Base-by-base conservation (phyloP, 2,888 invertebrate genomes). In the Ferdinandea cuprea region DNA sequence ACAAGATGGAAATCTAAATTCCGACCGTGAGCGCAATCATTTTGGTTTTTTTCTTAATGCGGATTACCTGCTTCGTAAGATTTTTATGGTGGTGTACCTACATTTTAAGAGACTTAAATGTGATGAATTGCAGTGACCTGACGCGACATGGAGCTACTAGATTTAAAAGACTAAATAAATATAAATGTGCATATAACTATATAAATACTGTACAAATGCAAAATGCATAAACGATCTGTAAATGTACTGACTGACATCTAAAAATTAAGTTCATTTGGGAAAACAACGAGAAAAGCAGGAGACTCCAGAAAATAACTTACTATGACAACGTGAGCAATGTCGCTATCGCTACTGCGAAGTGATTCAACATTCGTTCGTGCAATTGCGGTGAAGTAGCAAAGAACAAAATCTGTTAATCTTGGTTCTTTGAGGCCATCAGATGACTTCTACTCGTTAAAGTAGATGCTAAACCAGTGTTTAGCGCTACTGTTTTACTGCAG, bases 1-100 rank as follows among this genome's bases (percentile, higher is more conserved):
- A 86, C 86, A 86, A 86, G 86, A 86, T 86, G 86, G 71, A 85
- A 86, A 86, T 86, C 86, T 85, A 83, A 83, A 83, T 83, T 83
- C 78, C 83, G 72, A 83, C 83, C 83, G 83, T 83, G 83, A 83
- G 83, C 66, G 78, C 68, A 78, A 72, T 78, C 61, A 78, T 73
- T 72, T 72, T 69, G 32, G 28, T 74, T 77, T 66, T 61, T 44
- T 54, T 42, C 21, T 66, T 46, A 56, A 50, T 58, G 59, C 56
- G 40, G 73, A 76, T 71, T 65, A 71, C 65, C 65, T 73, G 54
- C 42, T 28, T 25, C 8, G 30, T 61, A 58, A 66, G 72, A 83
- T 78, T 72, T 77, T 68, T 61, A 83, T 68, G 58, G 78, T 78
- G 65, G 78, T 77, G 58, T 65, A 77, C n/a, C n/a, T n/a, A n/a